Percentiles rank a stretch among this genome's conserved stretches.
Evolutionary conservation across 2,888 invertebrate species (phyloP).

Genomic region (Lucinisca nassula): DNA sequence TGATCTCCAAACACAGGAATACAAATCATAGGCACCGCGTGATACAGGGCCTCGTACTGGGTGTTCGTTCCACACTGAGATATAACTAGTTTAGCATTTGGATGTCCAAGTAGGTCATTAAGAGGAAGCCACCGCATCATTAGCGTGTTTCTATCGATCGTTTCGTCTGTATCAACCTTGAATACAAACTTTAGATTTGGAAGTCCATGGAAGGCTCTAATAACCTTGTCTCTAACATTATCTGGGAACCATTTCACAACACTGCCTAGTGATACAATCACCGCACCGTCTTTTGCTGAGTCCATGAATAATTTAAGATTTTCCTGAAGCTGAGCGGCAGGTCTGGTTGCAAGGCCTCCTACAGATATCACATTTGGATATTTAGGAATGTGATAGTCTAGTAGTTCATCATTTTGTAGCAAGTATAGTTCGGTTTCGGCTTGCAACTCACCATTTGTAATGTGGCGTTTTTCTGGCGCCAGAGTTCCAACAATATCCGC

Average conservation of each 20-base stretch:
- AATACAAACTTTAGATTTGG: neutral
- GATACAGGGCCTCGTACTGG: slow-evolving; percentile 70
- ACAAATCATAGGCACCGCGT: slow-evolving; percentile 71
- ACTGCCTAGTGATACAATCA: slow-evolving; percentile 67
- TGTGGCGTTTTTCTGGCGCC: slow-evolving; percentile 37
- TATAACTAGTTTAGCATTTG: slow-evolving; percentile 62
- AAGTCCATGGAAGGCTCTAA: neutral
- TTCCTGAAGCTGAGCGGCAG: slow-evolving; percentile 33
- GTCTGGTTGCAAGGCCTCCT: slow-evolving; percentile 53
- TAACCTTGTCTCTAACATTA: neutral
- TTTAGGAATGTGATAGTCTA: slow-evolving; percentile 44
- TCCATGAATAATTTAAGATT: slow-evolving; percentile 49
- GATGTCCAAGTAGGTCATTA: slow-evolving; percentile 66
- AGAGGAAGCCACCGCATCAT: slow-evolving; percentile 63
- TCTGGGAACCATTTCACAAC: slow-evolving; percentile 34
- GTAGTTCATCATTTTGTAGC: slow-evolving; percentile 39
- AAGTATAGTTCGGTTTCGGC: slow-evolving; percentile 56
- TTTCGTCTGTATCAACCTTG: neutral
- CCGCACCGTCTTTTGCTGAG: slow-evolving; percentile 43
- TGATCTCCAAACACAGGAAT: slow-evolving; percentile 71
- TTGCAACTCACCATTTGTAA: slow-evolving; percentile 20
- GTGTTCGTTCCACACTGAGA: slow-evolving; percentile 72
- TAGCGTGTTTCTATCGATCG: slow-evolving; percentile 19
- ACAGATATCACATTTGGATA: slow-evolving; percentile 54
- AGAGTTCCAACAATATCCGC: neutral